Conservation (phyloP, 92 coral and sea anemone genomes). For the Bergia puertoricense region DNA sequence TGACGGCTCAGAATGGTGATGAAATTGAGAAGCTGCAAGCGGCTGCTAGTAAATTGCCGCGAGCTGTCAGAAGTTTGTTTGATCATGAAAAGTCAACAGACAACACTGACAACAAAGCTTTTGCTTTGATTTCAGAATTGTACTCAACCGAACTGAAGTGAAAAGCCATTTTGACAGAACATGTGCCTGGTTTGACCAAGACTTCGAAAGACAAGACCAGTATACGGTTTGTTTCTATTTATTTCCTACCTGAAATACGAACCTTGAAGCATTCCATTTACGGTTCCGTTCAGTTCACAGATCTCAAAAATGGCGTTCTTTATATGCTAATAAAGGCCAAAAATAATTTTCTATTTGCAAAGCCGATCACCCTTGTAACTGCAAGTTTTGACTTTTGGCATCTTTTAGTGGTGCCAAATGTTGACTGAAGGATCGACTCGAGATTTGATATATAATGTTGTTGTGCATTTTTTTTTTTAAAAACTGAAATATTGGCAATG, state of each 20-base stretch:
- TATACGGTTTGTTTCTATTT: constrained; percentile 69
- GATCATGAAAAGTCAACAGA: constrained; percentile 23
- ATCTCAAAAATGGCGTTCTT: background rate
- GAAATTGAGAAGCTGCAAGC: background rate
- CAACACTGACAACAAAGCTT: background rate
- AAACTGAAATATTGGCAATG: background rate
- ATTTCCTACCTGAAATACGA: constrained; percentile 34
- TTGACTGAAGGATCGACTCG: background rate
- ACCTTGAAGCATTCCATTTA: constrained; percentile 4
- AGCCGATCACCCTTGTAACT: background rate
- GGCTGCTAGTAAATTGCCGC: background rate
- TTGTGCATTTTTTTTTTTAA: background rate
- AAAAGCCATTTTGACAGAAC: constrained; percentile 64
- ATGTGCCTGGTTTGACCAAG: constrained; percentile 93
- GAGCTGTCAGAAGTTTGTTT: constrained; percentile 11
- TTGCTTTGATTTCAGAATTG: constrained; percentile 56
- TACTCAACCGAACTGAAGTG: constrained; percentile 59
- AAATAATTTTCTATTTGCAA: constrained; percentile 1
- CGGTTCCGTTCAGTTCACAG: background rate
- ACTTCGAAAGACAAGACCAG: constrained; percentile 70
- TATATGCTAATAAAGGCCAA: constrained; percentile 14
- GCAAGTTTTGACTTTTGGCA: background rate
- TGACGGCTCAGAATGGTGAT: background rate
- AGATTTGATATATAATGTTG: background rate
- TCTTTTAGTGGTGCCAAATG: background rate